Evolutionary conservation across 2,797 vertebrate genomes (phyloP).

Genomic region (Glossophaga mutica): DNA sequence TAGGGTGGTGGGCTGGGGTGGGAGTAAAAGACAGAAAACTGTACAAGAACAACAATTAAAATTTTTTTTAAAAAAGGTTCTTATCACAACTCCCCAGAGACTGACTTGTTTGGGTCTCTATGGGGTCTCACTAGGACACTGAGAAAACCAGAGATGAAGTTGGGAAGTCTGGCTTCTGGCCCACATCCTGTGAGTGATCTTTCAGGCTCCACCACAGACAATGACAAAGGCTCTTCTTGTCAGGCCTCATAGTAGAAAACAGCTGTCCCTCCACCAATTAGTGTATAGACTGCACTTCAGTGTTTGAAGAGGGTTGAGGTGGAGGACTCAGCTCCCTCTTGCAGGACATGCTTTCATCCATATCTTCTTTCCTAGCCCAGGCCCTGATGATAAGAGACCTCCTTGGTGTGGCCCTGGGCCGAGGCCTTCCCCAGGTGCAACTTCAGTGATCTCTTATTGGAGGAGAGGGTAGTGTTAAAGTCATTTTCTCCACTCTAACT

Average conservation of each 20-base stretch:
- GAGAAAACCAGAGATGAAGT: neutral
- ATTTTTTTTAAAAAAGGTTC: too few species aligned
- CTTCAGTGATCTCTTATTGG: neutral
- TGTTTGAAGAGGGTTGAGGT: neutral
- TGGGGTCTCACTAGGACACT: neutral
- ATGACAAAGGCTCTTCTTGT: neutral
- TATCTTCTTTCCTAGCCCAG: neutral
- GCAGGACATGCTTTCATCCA: neutral
- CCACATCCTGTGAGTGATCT: neutral
- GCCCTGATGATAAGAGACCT: neutral
- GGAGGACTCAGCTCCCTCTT: neutral
- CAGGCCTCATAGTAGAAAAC: neutral
- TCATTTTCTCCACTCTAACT: neutral
- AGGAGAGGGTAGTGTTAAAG: neutral
- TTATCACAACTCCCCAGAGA: neutral
- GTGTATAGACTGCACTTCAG: too few species aligned
- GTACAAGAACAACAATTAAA: too few species aligned
- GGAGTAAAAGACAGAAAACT: too few species aligned
- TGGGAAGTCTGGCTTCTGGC: neutral
- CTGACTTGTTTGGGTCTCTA: neutral
- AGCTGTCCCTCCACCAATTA: neutral
- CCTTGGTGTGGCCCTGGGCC: neutral
- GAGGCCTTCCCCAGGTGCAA: neutral
- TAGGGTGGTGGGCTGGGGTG: too few species aligned
- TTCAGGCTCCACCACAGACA: neutral